phyloP scores from a whole-genome alignment of 2,888 invertebrate genomes.

The Pammene aurita region DNA sequence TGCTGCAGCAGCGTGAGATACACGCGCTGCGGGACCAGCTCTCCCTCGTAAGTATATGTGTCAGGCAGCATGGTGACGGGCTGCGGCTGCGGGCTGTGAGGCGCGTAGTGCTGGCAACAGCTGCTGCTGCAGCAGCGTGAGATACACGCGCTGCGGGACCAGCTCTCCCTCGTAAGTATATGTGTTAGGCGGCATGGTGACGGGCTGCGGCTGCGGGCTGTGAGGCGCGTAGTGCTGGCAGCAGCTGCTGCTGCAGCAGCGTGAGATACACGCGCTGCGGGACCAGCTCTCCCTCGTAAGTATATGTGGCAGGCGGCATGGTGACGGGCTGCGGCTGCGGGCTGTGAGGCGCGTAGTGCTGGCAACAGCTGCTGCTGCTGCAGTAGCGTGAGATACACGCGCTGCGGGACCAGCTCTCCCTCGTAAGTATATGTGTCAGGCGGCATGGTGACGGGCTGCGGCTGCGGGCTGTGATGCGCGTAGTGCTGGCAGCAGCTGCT shows the following conservation, averaged over 20 bases:
- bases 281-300: slow-evolving; percentile 74
- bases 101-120: slow-evolving; percentile 79
- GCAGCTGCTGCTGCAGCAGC: slow-evolving; percentile 83
- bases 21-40: slow-evolving; percentile 83
- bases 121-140: slow-evolving; percentile 85
- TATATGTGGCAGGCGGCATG: slow-evolving; percentile 59
- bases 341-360: slow-evolving; percentile 77
- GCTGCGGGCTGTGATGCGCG: too few relatives aligned
- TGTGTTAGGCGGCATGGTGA: slow-evolving; percentile 64
- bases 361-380: slow-evolving; percentile 76
- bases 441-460: too few relatives aligned
- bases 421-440: slow-evolving; percentile 53
- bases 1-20: slow-evolving; percentile 86
- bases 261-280: slow-evolving; percentile 85
- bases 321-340: slow-evolving; percentile 71
- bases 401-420: slow-evolving; percentile 80
- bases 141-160: slow-evolving; percentile 84
- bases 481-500: too few relatives aligned
- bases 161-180: slow-evolving; percentile 65
- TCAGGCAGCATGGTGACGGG: slow-evolving; percentile 69
- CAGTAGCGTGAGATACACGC: slow-evolving; percentile 87
- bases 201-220: slow-evolving; percentile 69
- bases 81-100: slow-evolving; percentile 73
- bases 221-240: slow-evolving; percentile 81
- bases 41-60: slow-evolving; percentile 59